These are phyloP conservation scores for Danio choprae DNA, from an alignment of 2,797 vertebrate genomes.

Conservation along the genomic window DNA sequence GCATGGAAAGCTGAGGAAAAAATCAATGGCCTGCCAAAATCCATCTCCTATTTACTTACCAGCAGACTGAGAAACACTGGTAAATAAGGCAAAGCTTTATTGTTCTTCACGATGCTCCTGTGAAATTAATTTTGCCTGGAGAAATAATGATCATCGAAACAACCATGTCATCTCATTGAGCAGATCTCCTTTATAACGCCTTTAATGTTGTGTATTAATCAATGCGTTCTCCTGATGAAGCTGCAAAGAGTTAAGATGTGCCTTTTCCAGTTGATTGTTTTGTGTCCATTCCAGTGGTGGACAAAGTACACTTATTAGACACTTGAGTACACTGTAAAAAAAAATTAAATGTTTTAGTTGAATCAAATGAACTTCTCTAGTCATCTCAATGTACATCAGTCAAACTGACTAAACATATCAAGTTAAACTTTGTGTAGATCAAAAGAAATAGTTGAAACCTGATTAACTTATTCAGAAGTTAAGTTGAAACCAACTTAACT, in stretches of 20 bases:
- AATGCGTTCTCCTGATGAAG: neutral
- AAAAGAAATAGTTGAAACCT: too few relatives aligned
- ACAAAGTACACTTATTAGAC: too few relatives aligned
- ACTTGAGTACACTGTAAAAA: too few relatives aligned
- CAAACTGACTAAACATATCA: too few relatives aligned
- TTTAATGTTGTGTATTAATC: neutral
- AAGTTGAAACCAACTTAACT: too few relatives aligned
- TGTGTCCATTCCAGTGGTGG: neutral
- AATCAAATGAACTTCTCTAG: too few relatives aligned
- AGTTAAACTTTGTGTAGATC: too few relatives aligned
- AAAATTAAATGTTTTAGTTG: too few relatives aligned
- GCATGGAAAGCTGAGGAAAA: constrained; percentile 28
- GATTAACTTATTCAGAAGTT: too few relatives aligned
- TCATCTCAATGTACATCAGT: too few relatives aligned
- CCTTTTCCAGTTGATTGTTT: neutral
- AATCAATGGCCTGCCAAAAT: constrained; percentile 40
- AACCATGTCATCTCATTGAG: constrained; percentile 1
- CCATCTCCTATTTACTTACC: constrained; percentile 15
- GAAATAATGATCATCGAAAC: constrained; percentile 21
- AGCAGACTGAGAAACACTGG: constrained; percentile 4
- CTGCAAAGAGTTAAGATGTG: neutral
- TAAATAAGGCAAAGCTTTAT: neutral
- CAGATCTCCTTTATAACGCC: neutral
- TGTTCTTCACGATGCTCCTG: neutral
- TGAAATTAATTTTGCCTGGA: neutral